A percentile compares a stretch with the other conserved stretches of the same genome.
Evolutionary conservation across 2,797 vertebrate species (phyloP).

Genomic region (Sebastes itinus): DNA sequence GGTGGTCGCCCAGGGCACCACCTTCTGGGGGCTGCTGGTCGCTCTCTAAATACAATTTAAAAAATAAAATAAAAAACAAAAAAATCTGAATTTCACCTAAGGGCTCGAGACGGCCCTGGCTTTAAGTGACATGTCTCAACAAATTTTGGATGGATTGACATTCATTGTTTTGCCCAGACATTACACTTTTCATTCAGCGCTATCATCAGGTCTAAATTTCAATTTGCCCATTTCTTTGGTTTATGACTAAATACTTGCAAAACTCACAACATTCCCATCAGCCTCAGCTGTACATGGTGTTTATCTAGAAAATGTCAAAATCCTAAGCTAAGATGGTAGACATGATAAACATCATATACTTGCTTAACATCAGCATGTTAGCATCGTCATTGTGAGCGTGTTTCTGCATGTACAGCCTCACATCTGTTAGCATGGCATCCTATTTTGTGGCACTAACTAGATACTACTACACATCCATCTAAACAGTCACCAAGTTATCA

Average conservation of each 20-base stretch:
- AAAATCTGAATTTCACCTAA: too few species aligned
- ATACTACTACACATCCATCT: background rate
- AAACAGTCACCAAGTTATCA: background rate
- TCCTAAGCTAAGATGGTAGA: background rate
- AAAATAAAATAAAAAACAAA: too few species aligned
- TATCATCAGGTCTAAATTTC: background rate
- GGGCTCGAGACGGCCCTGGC: rapidly evolving
- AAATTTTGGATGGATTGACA: background rate
- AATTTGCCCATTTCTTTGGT: background rate
- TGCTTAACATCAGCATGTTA: background rate
- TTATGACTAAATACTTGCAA: background rate
- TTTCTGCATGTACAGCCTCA: background rate
- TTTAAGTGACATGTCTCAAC: background rate
- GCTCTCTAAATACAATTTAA: too few species aligned
- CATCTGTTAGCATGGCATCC: background rate
- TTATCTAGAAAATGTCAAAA: background rate
- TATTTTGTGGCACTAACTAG: background rate
- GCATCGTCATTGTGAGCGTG: background rate
- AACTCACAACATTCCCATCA: background rate
- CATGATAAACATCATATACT: background rate
- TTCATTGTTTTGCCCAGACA: background rate
- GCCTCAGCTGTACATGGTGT: background rate
- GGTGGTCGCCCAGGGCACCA: too few species aligned
- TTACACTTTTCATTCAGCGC: background rate
- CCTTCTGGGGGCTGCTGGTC: too few species aligned